phyloP scores from a whole-genome alignment of 2,888 invertebrate species.

The Ochropleura leucogaster region DNA sequence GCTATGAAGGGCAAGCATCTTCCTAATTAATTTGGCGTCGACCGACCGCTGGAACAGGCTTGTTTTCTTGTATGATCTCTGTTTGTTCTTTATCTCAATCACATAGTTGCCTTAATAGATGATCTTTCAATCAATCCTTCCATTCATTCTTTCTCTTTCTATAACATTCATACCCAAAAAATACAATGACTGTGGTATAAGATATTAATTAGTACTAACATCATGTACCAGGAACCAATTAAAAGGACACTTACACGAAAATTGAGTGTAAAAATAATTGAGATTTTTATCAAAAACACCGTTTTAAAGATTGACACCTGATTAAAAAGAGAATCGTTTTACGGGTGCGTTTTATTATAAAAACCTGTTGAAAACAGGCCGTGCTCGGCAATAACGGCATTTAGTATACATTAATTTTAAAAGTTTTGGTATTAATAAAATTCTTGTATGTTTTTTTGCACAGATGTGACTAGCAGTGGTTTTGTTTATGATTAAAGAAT shows the following conservation, averaged over 20 bases:
- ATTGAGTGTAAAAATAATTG: constrained; percentile 13
- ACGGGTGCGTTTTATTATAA: not conserved
- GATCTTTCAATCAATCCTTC: not conserved
- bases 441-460: constrained; percentile 5
- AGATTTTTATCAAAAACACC: constrained; percentile 15
- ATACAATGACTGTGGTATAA: not conserved
- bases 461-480: not conserved
- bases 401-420: constrained; percentile 25
- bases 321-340: constrained; percentile 16
- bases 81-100: not conserved
- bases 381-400: constrained; percentile 23
- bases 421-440: constrained; percentile 6
- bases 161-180: not conserved
- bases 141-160: not conserved
- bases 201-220: not conserved
- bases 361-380: constrained; percentile 39
- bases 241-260: not conserved
- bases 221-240: not conserved
- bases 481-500: not conserved
- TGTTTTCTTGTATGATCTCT: not conserved
- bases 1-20: not conserved
- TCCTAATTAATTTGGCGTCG: not conserved
- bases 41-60: not conserved
- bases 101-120: not conserved
- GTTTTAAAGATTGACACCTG: constrained; percentile 28